Evolutionary conservation across 2,797 vertebrate genomes (phyloP).

Genomic region (Furcifer pardalis): DNA sequence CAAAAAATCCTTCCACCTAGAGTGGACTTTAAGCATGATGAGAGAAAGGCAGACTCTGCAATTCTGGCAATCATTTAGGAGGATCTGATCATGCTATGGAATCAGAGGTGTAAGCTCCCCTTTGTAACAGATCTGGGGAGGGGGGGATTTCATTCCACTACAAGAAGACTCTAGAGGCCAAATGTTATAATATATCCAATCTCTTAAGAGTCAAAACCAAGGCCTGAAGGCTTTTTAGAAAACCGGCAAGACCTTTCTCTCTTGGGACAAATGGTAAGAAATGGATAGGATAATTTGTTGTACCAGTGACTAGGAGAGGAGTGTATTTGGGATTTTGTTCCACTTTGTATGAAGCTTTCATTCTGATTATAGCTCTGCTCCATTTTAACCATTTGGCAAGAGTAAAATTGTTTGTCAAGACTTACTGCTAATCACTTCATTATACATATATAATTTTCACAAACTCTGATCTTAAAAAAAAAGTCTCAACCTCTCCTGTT

Average conservation of each 20-base stretch:
- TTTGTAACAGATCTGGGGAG: background rate
- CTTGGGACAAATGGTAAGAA: background rate
- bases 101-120: background rate
- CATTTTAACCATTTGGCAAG: background rate
- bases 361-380: background rate
- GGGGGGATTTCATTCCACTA: background rate
- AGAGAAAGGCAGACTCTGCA: background rate
- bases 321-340: background rate
- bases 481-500: background rate
- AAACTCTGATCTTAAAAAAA: background rate
- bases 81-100: background rate
- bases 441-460: constrained; percentile 1
- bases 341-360: background rate
- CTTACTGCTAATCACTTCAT: background rate
- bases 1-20: background rate
- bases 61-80: background rate
- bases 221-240: background rate
- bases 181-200: background rate
- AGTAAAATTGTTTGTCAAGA: background rate
- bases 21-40: background rate
- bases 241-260: background rate
- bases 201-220: background rate
- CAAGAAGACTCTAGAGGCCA: background rate
- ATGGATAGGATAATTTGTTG: too few relatives aligned
- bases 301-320: background rate